A percentile compares a stretch with the other conserved stretches of the same genome.
Evolutionary conservation across 2,113 vertebrate species (phyloP).

Genomic region (Bettongia penicillata): DNA sequence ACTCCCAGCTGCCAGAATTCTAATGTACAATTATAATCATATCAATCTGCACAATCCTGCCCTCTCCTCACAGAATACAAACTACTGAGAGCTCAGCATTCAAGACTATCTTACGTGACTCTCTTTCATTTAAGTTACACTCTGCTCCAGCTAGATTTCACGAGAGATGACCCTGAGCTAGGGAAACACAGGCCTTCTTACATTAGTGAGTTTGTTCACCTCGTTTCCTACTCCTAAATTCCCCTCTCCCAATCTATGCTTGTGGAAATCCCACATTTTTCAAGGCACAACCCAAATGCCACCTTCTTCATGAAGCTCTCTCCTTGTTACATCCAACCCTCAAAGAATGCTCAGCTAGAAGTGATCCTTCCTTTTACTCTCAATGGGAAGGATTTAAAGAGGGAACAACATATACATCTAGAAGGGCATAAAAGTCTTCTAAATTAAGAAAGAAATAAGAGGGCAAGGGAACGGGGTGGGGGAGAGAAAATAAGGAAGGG

Average conservation of each 20-base stretch:
- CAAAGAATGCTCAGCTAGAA: neutral
- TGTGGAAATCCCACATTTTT: neutral
- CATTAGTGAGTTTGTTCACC: neutral
- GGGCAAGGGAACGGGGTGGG: too few species aligned
- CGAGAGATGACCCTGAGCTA: neutral
- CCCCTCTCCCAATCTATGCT: neutral
- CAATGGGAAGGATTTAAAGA: too few species aligned
- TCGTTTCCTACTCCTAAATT: neutral
- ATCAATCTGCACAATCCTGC: neutral
- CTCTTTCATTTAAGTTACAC: neutral
- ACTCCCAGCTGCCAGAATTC: neutral
- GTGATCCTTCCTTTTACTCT: too few species aligned
- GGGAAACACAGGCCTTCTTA: neutral
- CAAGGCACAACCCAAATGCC: neutral
- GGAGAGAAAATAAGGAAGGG: too few species aligned
- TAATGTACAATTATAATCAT: neutral
- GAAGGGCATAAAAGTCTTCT: too few species aligned
- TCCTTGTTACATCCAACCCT: neutral
- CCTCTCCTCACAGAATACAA: neutral
- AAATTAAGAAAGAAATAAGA: too few species aligned
- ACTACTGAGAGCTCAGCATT: neutral
- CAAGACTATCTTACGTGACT: neutral
- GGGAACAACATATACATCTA: too few species aligned
- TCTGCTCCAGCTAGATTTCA: neutral
- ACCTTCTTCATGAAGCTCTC: neutral